These are phyloP conservation scores for Pogonophryne albipinna DNA, from an alignment of 2,797 vertebrate genomes.

Conservation along the genomic window DNA sequence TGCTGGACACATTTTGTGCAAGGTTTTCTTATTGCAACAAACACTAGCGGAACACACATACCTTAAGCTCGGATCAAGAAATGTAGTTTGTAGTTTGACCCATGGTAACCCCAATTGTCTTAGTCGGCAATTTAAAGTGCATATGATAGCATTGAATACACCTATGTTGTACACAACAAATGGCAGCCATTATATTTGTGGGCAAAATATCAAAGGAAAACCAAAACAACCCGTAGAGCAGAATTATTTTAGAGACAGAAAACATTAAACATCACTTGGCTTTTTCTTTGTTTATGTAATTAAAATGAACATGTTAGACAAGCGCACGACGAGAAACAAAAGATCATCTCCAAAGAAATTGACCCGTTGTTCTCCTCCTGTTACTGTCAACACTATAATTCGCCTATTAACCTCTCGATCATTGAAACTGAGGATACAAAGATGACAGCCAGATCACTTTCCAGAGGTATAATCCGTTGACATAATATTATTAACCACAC, in stretches of 20 bases:
- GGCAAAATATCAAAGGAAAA: slow-evolving; percentile 28
- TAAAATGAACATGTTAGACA: neutral
- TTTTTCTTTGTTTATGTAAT: too few species aligned
- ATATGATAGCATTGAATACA: slow-evolving; percentile 24
- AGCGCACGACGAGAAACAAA: neutral
- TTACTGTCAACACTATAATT: too few species aligned
- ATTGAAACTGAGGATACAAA: neutral
- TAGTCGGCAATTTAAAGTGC: neutral
- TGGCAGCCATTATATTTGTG: slow-evolving; percentile 41
- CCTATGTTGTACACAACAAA: slow-evolving; percentile 48
- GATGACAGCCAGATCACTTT: neutral
- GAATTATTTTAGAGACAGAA: slow-evolving; percentile 40
- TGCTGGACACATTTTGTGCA: neutral
- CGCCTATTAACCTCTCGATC: neutral
- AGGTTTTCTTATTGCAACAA: neutral
- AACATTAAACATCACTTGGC: neutral
- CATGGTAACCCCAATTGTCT: neutral
- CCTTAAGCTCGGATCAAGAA: too few species aligned
- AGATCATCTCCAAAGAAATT: neutral
- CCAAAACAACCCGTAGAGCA: slow-evolving; percentile 28
- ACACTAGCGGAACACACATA: neutral
- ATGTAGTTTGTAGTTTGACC: neutral
- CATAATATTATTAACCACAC: neutral
- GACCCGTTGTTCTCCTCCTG: neutral
- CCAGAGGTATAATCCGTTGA: too few species aligned